Evolutionary conservation across 2,888 invertebrate genomes (phyloP), one percentile per base, ranked within the genome.

Genomic region (Lasioglossum leucozonium): DNA sequence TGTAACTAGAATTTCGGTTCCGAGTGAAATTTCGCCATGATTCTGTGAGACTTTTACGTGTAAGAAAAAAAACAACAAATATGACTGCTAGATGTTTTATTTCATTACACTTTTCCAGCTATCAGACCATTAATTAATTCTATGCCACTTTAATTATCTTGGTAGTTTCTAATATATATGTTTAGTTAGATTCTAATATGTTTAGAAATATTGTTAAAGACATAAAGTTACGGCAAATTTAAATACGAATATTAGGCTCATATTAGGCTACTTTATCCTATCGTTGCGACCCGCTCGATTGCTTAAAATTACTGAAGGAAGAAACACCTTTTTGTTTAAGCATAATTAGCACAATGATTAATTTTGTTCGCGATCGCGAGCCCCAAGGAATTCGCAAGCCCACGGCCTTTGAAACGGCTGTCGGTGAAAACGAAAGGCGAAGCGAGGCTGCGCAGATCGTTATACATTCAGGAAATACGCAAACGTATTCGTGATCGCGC

Each of bases 381-480:
- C 8, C 5, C 34, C 30, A 65, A 65, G 34, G 30, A 18, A 34
- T 10, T 65, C 18, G 8, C 26, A 58, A 26, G 30, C 30, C 30
- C 16, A 22, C 0, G 10, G 22, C 22, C 34, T 34, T 18, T 18
- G 65, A 62, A 22, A 22, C 10, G 34, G 37, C 37, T 18, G 67
- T 37, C 67, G 34, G 18, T 18, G 34, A 5, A 42, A 42, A 34
- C 4, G 18, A 75, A 51, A 11, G 22, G 37, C 40, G 72, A 34
- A 37, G 37, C 26, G 30, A 34, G 34, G 22, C 26, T 22, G 10
- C 34, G 34, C 16, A 3, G 34, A 72, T 76, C 75, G 58, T 44
- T 42, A 26, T 58, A 58, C 71, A 84, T 72, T 84, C 73, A 51
- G 40, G 71, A 77, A 79, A 84, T 51, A 76, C 79, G 73, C 80